phyloP scores from a whole-genome alignment of 2,888 invertebrate genomes.

The Napeogenes inachia region DNA sequence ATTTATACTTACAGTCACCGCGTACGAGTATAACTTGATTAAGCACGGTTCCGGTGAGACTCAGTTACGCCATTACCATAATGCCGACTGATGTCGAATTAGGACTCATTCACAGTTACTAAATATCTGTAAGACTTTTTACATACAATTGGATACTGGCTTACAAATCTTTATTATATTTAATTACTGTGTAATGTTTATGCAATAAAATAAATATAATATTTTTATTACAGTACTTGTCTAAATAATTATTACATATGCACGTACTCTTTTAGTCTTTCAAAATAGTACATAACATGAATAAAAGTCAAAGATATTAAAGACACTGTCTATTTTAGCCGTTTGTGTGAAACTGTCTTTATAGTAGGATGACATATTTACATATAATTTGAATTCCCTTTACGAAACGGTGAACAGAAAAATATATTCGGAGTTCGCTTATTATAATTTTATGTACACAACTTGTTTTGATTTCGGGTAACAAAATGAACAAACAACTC shows the following conservation, averaged over 20 bases:
- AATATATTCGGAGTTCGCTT: constrained; percentile 16
- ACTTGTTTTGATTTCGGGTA: constrained; percentile 10
- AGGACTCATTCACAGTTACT: constrained; percentile 29
- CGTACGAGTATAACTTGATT: constrained; percentile 22
- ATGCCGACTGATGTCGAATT: constrained; percentile 53
- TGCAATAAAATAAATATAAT: too few species aligned
- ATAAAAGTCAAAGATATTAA: too few species aligned
- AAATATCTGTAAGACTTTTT: neutral
- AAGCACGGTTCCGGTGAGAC: constrained; percentile 26
- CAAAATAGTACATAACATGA: too few species aligned
- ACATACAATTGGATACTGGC: too few species aligned
- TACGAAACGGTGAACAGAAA: constrained; percentile 34
- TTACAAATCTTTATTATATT: too few species aligned
- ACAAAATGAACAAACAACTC: constrained; percentile 12
- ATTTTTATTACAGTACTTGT: too few species aligned
- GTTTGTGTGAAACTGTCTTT: neutral
- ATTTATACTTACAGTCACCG: constrained; percentile 12
- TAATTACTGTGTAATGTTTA: too few species aligned
- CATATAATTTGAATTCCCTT: constrained; percentile 56
- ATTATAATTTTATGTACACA: constrained; percentile 12
- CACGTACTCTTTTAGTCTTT: too few species aligned
- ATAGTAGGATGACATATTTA: constrained; percentile 43
- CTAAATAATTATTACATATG: too few species aligned
- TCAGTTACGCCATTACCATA: constrained; percentile 51
- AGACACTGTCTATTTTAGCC: neutral